Conservation (phyloP, 2,797 vertebrate species). For the Pteropus rufus region DNA sequence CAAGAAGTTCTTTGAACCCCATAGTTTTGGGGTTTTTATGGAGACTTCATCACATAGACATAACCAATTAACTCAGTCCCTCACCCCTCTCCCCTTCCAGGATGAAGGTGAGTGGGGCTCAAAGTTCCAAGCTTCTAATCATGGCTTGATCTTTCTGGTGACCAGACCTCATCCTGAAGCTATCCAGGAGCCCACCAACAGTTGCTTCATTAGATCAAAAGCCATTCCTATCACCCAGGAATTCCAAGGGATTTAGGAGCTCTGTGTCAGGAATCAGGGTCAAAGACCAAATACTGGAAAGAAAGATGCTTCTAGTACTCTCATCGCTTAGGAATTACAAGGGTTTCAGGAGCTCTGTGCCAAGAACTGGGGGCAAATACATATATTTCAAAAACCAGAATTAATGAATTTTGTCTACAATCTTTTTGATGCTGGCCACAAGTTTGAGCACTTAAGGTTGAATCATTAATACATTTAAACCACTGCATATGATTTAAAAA, state of each 20-base stretch:
- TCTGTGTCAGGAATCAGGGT: not conserved
- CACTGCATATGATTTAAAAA: not conserved
- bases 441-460: not conserved
- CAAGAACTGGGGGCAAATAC: not conserved
- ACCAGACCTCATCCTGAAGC: not conserved
- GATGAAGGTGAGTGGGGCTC: not conserved
- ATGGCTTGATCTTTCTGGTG: not conserved
- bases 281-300: not conserved
- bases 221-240: not conserved
- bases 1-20: not conserved
- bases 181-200: not conserved
- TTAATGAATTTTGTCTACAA: not conserved
- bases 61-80: not conserved
- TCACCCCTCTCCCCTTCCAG: not conserved
- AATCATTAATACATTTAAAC: slow-evolving; percentile 8
- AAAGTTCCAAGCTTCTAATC: not conserved
- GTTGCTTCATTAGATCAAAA: not conserved
- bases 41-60: not conserved
- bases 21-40: not conserved
- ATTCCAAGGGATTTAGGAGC: not conserved
- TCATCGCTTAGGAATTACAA: not conserved
- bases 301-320: not conserved
- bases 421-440: not conserved
- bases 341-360: not conserved
- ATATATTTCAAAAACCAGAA: not conserved